Conservation (phyloP, 92 coral and sea anemone genomes). For the Phenganax marumi region DNA sequence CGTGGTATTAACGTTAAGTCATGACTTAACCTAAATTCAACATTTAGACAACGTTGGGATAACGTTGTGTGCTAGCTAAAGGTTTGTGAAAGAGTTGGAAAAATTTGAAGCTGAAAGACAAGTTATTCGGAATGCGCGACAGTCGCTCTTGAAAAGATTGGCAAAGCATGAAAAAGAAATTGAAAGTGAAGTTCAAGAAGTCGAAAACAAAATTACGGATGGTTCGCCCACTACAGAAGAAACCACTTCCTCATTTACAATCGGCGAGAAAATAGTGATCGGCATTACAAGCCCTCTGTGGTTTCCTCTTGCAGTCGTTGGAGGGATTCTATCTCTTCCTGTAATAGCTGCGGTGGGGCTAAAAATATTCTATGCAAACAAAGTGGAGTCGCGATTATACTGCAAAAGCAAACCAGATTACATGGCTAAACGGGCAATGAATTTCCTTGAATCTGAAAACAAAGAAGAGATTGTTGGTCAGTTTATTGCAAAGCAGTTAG, state of each 20-base stretch:
- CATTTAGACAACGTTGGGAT: too few relatives aligned
- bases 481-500: background rate
- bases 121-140: background rate
- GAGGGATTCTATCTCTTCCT: background rate
- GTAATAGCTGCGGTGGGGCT: background rate
- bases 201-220: background rate
- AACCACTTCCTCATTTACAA: background rate
- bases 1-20: too few relatives aligned
- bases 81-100: background rate
- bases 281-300: background rate
- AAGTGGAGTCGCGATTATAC: background rate
- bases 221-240: background rate
- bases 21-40: too few relatives aligned
- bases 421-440: background rate
- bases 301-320: background rate
- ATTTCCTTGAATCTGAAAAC: background rate
- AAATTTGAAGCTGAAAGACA: background rate
- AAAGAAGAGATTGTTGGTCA: background rate
- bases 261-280: background rate
- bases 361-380: background rate
- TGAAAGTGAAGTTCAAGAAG: too few relatives aligned
- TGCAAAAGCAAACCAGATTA: background rate
- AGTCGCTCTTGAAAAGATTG: background rate
- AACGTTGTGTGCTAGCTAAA: too few relatives aligned
- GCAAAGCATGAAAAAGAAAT: background rate